Base-by-base conservation (phyloP, 1,140 invertebrate genomes). In the Drosophila mauritiana region DNA sequence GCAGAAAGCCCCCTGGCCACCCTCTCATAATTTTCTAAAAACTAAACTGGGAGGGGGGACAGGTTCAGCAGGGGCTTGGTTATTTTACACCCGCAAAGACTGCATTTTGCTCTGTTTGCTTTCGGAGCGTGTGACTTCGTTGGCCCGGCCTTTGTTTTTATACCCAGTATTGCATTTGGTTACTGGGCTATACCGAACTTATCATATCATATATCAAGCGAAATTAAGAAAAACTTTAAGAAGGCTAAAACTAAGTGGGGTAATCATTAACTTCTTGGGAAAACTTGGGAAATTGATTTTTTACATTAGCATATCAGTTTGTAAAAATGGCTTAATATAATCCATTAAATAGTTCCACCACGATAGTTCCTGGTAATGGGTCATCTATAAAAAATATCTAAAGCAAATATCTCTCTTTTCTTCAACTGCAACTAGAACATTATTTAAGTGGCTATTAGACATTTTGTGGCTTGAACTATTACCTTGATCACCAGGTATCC, bases 1-100 rank as follows among this genome's bases (percentile, higher is more conserved):
- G 67, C 76, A 72, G 48, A 56, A 70, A 51, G 48, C 27, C 49
- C 51, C 64, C 22, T n/a, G n/a, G 36, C 49, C 72, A 49, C 69
- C 58, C 69, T 39, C 51, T 78, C 76, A 78, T 78, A 78, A 78
- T 78, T 78, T 78, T 78, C 76, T 73, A 78, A 78, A 78, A 78
- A 72, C 68, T 51, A 58, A 78, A 53, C 64, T 51, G 40, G 36
- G 54, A 46, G 34, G 15, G 31, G 22, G 43, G 36, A 42, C 20
- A 11, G 25, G 7, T 12, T 46, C 13, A 31, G 31, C 45, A 39
- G 61, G 42, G 37, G 49, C 48, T 59, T 58, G 58, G 54, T 59
- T 58, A 54, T 46, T 73, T 78, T 56, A 48, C 59, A 55, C 67
- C 64, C 51, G 43, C 64, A 53, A 70, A 70, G 55, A 61, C 43